Base-by-base conservation (phyloP, 92 coral and sea anemone genomes). In the Pocillopora meandrina region DNA sequence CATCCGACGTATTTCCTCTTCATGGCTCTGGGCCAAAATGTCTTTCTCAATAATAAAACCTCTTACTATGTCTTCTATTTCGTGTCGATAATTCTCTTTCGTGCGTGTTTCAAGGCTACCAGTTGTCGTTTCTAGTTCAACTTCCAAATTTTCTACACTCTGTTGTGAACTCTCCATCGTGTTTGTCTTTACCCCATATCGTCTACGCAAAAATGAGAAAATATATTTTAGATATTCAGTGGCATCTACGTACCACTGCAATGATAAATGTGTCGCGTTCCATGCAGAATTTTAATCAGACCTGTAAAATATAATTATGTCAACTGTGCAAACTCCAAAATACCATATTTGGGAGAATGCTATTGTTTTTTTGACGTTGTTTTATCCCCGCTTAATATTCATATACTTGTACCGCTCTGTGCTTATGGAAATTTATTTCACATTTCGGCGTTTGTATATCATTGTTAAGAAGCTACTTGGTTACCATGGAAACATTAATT, bases 31-130 rank as follows among this genome's bases (percentile, higher is more conserved):
- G 57, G 93, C 89, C 78, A 97, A 83, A 19, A 94, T 84, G 52
- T 97, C 99, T 85, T 97, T 97, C 79, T 97, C 99, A 78, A 94
- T 84, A n/a, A 91, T 89, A 64, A 94, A 96, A 49, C 98, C 98
- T 56, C 85, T 90, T 19, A 94, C 96, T 23, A 91, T 92, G 65
- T 96, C 99, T 84, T 92, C 96, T 33, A 92, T 94, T 83, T 94
- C 98, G 42, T 84, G 88, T 76, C 95, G 84, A 80, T 82, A 88
- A 68, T 84, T 92, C 18, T 85, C 95, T 49, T 85, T 84, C 59
- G 66, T 78, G 47, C 61, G 63, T n/a, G 49, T 63, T 62, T 66
- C 71, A 23, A 72, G 72, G 64, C 65, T 80, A 1, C 62, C 80
- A 4, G n/a, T 56, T 26, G 47, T 55, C 34, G 21, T 34, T 13